phyloP scores from a whole-genome alignment of 92 coral and sea anemone genomes.

The Epizoanthus stellaris region DNA sequence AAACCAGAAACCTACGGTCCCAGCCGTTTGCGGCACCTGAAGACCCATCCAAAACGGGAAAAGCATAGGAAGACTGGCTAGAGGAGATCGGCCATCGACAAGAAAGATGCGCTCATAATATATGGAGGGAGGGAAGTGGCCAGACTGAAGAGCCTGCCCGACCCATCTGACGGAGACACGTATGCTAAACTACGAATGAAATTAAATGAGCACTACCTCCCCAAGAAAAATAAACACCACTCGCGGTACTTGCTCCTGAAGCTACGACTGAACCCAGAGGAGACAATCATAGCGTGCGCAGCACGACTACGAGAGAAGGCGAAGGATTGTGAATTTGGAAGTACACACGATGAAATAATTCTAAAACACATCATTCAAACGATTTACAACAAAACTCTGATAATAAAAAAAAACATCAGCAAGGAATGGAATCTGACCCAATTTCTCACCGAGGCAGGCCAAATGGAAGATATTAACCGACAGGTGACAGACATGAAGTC shows the following conservation, averaged over 20 bases:
- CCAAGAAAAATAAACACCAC: slow-evolving; percentile 52
- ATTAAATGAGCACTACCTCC: slow-evolving; percentile 43
- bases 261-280: too few relatives aligned
- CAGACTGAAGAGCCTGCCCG: slow-evolving; percentile 57
- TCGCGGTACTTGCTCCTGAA: slow-evolving; percentile 20
- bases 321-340: too few relatives aligned
- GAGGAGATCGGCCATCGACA: slow-evolving; percentile 62
- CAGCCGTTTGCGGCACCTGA: slow-evolving; percentile 51
- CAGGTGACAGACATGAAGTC: too few relatives aligned
- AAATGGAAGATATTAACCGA: too few relatives aligned
- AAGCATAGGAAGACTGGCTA: slow-evolving; percentile 72
- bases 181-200: slow-evolving; percentile 47
- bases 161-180: slow-evolving; percentile 32
- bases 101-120: slow-evolving; percentile 72
- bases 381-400: too few relatives aligned
- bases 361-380: too few relatives aligned
- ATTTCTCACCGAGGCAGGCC: too few relatives aligned
- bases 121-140: slow-evolving; percentile 68
- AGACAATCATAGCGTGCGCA: too few relatives aligned
- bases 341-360: too few relatives aligned
- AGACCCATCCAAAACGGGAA: slow-evolving; percentile 35
- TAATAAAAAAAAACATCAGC: too few relatives aligned
- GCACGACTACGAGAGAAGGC: too few relatives aligned
- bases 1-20: slow-evolving; percentile 46
- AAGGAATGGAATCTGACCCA: too few relatives aligned